Conservation (phyloP, 2,888 invertebrate species). For the Allygus modestus region DNA sequence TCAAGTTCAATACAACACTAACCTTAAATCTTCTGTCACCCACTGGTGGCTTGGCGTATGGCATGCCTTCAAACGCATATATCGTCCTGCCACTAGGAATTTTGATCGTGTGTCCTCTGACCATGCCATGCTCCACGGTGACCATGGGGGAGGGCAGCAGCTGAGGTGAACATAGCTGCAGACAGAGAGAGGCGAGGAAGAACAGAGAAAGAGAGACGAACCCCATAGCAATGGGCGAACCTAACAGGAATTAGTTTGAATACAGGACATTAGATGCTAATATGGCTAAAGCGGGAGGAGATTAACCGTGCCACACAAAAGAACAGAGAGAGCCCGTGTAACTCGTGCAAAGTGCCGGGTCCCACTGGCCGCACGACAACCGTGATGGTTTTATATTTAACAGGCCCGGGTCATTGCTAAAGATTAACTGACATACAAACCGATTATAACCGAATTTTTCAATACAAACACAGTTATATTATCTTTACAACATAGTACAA, state of each 20-base stretch:
- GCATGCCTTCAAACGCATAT: conserved; percentile 68
- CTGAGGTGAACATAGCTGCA: neutral
- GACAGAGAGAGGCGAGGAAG: neutral
- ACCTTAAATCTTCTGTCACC: conserved; percentile 69
- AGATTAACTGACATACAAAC: too few species aligned
- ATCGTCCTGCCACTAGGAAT: conserved; percentile 65
- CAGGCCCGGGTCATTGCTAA: neutral
- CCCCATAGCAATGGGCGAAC: neutral
- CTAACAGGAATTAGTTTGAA: neutral
- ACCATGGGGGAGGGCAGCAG: conserved; percentile 33
- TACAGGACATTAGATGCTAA: neutral
- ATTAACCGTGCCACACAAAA: neutral
- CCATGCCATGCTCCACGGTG: conserved; percentile 54
- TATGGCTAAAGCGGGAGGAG: too few species aligned
- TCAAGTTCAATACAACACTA: conserved; percentile 52
- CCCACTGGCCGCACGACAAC: neutral
- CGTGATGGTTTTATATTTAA: neutral
- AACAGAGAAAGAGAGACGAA: neutral
- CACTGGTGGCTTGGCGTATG: conserved; percentile 70
- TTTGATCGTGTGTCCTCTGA: conserved; percentile 42
- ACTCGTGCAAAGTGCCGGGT: neutral
- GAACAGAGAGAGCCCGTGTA: neutral
- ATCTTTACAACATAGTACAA: too few species aligned
- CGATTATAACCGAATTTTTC: too few species aligned
- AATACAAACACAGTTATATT: too few species aligned